Base-by-base conservation (phyloP, 1,140 invertebrate genomes). In the Chelonus insularis region DNA sequence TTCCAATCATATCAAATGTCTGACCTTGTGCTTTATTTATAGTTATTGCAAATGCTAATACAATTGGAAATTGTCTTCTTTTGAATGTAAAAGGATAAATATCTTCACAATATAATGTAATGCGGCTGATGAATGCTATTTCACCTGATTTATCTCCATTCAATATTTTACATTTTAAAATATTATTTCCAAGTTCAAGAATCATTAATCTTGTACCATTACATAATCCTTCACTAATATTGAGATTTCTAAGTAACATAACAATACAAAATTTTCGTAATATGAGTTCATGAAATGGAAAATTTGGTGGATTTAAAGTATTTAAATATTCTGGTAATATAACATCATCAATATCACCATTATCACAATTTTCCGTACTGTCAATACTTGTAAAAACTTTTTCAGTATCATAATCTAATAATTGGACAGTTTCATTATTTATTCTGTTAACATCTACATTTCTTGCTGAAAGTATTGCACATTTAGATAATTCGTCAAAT, bases 21-120 rank as follows among this genome's bases (percentile, higher is more conserved):
- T n/a, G n/a, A n/a, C n/a, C n/a, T n/a, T n/a, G n/a, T n/a, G n/a
- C n/a, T n/a, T n/a, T n/a, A n/a, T 65, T 39, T 3, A 39, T 39
- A 79, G 79, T 83, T 69, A 84, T 77, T 1, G 76, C 75, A 74
- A 85, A 86, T 16, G 83, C 80, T 1, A 84, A 62, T 63, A 66
- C 60, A 37, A 63, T 45, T 0, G 69, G 68, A 55, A 71, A 71
- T 51, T 72, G 69, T 16, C 56, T 14, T 37, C 69, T 51, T 55
- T 61, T 41, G 14, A 68, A 56, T 23, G 37, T 36, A 41, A 57
- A 65, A 16, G n/a, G n/a, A n/a, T n/a, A n/a, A n/a, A n/a, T n/a
- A n/a, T n/a, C n/a, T n/a, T n/a, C n/a, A n/a, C n/a, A n/a, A n/a
- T n/a, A n/a, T n/a, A n/a, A n/a, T n/a, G n/a, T n/a, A n/a, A n/a